Base-by-base conservation (phyloP, 1,140 invertebrate species). In the Olivierus martensii region DNA sequence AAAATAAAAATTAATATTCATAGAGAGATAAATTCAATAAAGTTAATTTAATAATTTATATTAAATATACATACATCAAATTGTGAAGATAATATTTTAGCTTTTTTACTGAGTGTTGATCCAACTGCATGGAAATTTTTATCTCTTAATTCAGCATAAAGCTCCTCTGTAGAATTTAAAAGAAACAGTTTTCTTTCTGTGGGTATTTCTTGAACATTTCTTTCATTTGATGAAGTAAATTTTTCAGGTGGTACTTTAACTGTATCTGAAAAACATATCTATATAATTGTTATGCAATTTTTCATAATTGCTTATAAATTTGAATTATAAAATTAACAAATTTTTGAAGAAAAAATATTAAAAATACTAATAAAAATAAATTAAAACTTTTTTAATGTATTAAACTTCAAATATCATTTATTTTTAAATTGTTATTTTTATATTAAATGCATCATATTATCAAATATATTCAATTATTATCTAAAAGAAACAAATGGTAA, bases 81-180 rank as follows among this genome's bases (percentile, higher is more conserved):
- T 66, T 93, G 83, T 0, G 79, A 77, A 52, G 87, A 63, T 18
- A 96, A 87, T 9, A 81, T 70, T 67, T 84, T 88, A 0, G 89
- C 89, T 70, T 91, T 92, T 62, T 80, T 81, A 45, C 84, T 88
- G 1, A 98, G 70, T 36, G 83, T 77, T 46, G 81, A 77, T 15
- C 88, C 88, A 19, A 95, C 87, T 53, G 84, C 85, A 68, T 87
- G 90, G 65, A 97, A 96, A 70, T 89, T 92, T 71, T 87, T 89
- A 67, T 96, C 91, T 42, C 93, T 77, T 14, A 71, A 75, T 68
- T 95, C 90, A 14, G 81, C 78, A 71, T 83, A 97, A 3, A 97
- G 69, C 65, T 88, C 83, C 66, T 97, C 91, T 2, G 77, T 77
- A 1, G 92, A 96, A 72, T 93, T 91, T 7, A 97, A 73, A 60